phyloP scores from a whole-genome alignment of 2,888 invertebrate species.

The Pollenia angustigena region DNA sequence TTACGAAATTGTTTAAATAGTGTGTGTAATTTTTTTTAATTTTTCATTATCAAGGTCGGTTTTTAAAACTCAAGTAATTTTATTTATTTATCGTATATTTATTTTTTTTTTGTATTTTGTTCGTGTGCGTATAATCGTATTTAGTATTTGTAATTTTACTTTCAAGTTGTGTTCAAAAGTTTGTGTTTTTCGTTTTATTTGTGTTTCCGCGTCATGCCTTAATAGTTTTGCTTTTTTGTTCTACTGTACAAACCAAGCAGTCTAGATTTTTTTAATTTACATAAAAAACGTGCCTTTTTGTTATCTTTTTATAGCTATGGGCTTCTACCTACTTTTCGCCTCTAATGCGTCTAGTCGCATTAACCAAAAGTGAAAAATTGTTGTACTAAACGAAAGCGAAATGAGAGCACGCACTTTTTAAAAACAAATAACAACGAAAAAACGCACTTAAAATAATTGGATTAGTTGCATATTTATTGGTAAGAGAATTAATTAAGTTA shows the following conservation, averaged over 20 bases:
- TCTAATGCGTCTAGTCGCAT: not conserved
- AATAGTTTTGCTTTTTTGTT: constrained; percentile 26
- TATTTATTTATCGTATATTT: constrained; percentile 14
- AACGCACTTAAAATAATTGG: not conserved
- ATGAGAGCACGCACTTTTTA: constrained; percentile 29
- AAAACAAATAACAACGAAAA: constrained; percentile 12
- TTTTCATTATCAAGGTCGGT: constrained; percentile 71
- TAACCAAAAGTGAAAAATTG: constrained; percentile 26
- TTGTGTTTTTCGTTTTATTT: constrained; percentile 36
- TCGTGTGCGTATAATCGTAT: constrained; percentile 46
- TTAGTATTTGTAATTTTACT: constrained; percentile 31
- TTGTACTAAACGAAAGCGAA: not conserved
- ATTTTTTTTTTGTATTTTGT: constrained; percentile 7
- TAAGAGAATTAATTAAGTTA: constrained; percentile 30
- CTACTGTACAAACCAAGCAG: constrained; percentile 41
- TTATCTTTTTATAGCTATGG: not conserved
- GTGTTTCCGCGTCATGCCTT: constrained; percentile 45
- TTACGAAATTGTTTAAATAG: constrained; percentile 42
- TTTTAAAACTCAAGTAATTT: constrained; percentile 38
- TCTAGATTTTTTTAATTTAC: constrained; percentile 43
- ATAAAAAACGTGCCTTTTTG: constrained; percentile 19
- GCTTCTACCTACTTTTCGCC: not conserved
- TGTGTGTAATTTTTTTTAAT: constrained; percentile 19
- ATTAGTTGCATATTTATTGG: constrained; percentile 45
- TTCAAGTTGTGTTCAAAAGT: constrained; percentile 30